phyloP scores from a whole-genome alignment of 1,140 invertebrate genomes.

The Euura lappo region DNA sequence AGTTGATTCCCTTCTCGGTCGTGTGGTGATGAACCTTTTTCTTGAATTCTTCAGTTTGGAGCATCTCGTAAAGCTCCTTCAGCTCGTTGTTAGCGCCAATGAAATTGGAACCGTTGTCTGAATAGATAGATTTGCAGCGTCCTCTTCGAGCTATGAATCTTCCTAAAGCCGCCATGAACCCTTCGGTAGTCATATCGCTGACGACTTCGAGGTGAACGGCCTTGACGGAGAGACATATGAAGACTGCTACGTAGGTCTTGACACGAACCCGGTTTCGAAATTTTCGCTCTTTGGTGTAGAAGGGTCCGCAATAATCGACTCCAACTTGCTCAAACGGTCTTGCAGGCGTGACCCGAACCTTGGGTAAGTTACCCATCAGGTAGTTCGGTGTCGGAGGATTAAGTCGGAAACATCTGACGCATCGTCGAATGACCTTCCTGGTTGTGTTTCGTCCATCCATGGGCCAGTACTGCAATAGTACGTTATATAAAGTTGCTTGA shows the following conservation, averaged over 20 bases:
- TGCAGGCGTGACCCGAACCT: slow-evolving; percentile 16
- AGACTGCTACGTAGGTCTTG: not conserved
- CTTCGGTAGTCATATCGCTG: not conserved
- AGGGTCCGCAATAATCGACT: slow-evolving; percentile 15
- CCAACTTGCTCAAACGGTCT: slow-evolving; percentile 21
- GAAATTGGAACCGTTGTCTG: not conserved
- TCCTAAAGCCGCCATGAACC: not conserved
- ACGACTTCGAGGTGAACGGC: not conserved
- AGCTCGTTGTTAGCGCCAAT: not conserved
- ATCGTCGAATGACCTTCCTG: slow-evolving; percentile 18
- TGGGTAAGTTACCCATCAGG: slow-evolving; percentile 34
- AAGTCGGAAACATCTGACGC: slow-evolving; percentile 22
- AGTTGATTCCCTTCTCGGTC: slow-evolving; percentile 3
- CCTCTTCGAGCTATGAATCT: not conserved
- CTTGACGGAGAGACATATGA: not conserved
- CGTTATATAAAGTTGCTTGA: slow-evolving; percentile 19
- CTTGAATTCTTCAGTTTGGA: not conserved
- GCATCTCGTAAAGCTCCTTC: not conserved
- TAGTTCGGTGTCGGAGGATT: not conserved
- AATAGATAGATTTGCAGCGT: not conserved
- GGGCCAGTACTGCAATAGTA: slow-evolving; percentile 33
- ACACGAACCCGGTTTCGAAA: not conserved
- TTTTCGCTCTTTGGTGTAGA: not conserved
- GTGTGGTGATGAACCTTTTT: not conserved
- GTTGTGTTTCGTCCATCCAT: slow-evolving; percentile 24